Conservation (phyloP, 1,140 invertebrate genomes). For the Papilio dardanus region DNA sequence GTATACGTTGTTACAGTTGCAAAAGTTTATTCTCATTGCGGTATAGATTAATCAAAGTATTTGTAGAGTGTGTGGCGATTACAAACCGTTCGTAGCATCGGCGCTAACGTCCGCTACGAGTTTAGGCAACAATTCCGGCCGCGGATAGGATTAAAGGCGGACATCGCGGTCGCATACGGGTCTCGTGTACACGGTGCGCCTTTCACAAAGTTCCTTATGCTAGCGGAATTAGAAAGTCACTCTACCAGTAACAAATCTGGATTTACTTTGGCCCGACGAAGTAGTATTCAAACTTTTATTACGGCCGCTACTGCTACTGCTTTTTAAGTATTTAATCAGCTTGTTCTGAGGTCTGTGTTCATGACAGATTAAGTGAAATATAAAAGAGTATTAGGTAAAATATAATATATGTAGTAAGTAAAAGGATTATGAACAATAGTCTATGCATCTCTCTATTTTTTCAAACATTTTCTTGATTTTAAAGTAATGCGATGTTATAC, state of each 20-base stretch:
- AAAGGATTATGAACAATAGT: too few species aligned
- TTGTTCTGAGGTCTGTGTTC: neutral
- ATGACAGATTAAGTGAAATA: neutral
- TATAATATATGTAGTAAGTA: neutral
- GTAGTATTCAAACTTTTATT: slow-evolving; percentile 72
- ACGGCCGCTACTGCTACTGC: slow-evolving; percentile 46
- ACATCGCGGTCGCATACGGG: slow-evolving; percentile 67
- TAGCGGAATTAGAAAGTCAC: slow-evolving; percentile 78
- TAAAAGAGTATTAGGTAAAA: neutral
- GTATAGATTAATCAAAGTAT: slow-evolving; percentile 77
- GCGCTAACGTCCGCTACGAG: slow-evolving; percentile 58
- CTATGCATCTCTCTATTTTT: too few species aligned
- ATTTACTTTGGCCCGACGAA: slow-evolving; percentile 70
- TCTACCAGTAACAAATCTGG: slow-evolving; percentile 77
- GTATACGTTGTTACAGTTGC: slow-evolving; percentile 67
- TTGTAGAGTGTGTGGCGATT: slow-evolving; percentile 62
- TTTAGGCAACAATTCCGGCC: slow-evolving; percentile 62
- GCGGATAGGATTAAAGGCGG: slow-evolving; percentile 73
- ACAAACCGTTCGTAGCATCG: slow-evolving; percentile 56
- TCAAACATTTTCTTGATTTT: too few species aligned
- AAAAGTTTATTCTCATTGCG: slow-evolving; percentile 68
- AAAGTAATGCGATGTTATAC: too few species aligned
- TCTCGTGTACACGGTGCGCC: slow-evolving; percentile 76
- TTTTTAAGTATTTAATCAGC: slow-evolving; percentile 5
- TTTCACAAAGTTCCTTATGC: slow-evolving; percentile 76